Evolutionary conservation across 2,797 vertebrate genomes (phyloP).

Genomic region (Siniperca obscura): DNA sequence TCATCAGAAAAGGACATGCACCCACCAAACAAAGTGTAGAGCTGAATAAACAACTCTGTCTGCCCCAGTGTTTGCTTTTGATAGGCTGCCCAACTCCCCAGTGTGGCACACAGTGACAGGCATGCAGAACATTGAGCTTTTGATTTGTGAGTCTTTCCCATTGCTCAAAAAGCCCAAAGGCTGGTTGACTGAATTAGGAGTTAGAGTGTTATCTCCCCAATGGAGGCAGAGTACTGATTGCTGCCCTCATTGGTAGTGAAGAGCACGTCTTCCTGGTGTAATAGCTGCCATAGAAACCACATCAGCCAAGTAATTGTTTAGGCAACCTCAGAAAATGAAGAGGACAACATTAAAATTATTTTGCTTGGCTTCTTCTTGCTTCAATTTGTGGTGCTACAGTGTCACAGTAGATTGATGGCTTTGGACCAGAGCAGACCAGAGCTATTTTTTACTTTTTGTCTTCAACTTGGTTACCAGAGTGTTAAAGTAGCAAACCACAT

Average conservation of each 20-base stretch:
- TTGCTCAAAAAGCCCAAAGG: slow-evolving; percentile 73
- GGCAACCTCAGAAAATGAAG: slow-evolving; percentile 81
- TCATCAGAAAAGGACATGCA: slow-evolving; percentile 66
- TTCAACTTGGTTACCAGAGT: slow-evolving; percentile 1
- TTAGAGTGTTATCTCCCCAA: slow-evolving; percentile 80
- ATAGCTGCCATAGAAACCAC: slow-evolving; percentile 83
- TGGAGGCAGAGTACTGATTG: slow-evolving; percentile 78
- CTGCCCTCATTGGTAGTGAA: slow-evolving; percentile 79
- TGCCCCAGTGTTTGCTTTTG: slow-evolving; percentile 69
- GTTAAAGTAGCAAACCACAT: neutral
- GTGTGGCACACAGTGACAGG: slow-evolving; percentile 58
- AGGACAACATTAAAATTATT: slow-evolving; percentile 75
- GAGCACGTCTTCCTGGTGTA: slow-evolving; percentile 80
- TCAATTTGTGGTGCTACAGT: slow-evolving; percentile 50
- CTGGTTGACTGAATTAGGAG: slow-evolving; percentile 82
- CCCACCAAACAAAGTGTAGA: slow-evolving; percentile 68
- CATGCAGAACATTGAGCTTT: slow-evolving; percentile 71
- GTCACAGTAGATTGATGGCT: slow-evolving; percentile 47
- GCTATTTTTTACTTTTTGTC: neutral
- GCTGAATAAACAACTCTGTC: slow-evolving; percentile 71
- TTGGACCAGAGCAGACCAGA: slow-evolving; percentile 12
- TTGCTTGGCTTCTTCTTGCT: slow-evolving; percentile 49
- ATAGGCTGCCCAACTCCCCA: slow-evolving; percentile 55
- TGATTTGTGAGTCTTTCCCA: slow-evolving; percentile 76
- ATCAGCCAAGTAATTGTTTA: slow-evolving; percentile 84